Base-by-base conservation (phyloP, 1,140 invertebrate genomes). In the Psix sp. region DNA sequence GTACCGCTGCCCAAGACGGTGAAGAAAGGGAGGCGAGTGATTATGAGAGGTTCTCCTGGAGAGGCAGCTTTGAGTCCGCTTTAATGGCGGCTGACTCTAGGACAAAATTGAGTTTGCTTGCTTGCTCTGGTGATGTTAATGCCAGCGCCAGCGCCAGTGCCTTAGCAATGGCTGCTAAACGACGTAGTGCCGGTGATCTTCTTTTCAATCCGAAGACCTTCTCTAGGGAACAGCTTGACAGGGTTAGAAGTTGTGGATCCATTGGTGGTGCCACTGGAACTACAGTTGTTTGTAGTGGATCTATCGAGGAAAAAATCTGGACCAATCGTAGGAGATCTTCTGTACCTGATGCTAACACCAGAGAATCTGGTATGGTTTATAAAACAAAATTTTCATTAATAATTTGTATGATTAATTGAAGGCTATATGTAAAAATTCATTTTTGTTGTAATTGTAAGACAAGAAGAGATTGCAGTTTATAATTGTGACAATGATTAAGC, bases 1-100 rank as follows among this genome's bases (percentile, higher is more conserved):
- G 78, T 72, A 36, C 86, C 76, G 29, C n/a, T n/a, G n/a, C 90
- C 84, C 83, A 90, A 87, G 81, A 88, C 80, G 88, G 86, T 0
- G 93, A 91, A 86, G 93, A 90, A 88, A 89, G 91, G 56, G 93
- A 93, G 73, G 91, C 93, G n/a, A 94, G 93, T 86, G 94, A 95
- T 78, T 93, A 94, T 88, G 94, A 96, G 81, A 87, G 94, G 39
- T 95, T 95, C 84, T 95, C 94, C 52, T 96, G 95, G 94, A 89
- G 94, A 59, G 94, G 94, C 46, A 95, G 94, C 84, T 96, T 96
- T 85, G 95, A 96, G 80, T 95, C 94, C 2, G 94, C 94, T 6
- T 84, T 96, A 24, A 91, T 95, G 82, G 93, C 93, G 9, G 92
- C 91, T 24, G 94, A 95, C 80, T 94, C 93, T 1, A 88, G 94